A percentile compares a stretch with the other conserved stretches of the same genome.
Evolutionary conservation across 2,797 vertebrate genomes (phyloP).

Genomic region (Liasis olivaceus): DNA sequence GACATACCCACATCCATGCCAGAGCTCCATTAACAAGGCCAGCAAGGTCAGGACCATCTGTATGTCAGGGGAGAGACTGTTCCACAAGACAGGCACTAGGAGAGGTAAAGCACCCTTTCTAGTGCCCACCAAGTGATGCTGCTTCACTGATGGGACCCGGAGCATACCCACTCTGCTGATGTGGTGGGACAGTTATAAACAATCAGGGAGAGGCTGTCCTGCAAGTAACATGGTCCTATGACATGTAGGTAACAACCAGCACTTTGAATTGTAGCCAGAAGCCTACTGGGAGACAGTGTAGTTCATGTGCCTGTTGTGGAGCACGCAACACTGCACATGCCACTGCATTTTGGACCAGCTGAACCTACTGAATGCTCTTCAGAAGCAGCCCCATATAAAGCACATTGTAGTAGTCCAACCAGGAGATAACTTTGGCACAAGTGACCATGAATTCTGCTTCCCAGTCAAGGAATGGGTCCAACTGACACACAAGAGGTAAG

Average conservation of each 20-base stretch:
- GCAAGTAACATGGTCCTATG: background rate
- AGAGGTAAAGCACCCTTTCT: background rate
- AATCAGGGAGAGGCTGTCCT: background rate
- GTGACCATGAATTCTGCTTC: too few species aligned
- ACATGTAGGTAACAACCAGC: background rate
- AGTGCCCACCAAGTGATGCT: background rate
- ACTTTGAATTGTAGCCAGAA: background rate
- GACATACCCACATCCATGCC: background rate
- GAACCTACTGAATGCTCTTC: background rate
- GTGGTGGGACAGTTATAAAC: background rate
- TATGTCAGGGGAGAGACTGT: background rate
- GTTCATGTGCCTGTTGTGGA: background rate
- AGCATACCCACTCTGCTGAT: background rate
- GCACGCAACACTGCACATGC: too few species aligned
- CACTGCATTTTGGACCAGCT: background rate
- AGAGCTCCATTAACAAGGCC: background rate
- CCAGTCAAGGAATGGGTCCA: too few species aligned
- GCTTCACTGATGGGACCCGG: background rate
- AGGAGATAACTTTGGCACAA: background rate
- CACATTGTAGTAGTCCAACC: background rate
- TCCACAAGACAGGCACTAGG: background rate
- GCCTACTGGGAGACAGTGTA: background rate
- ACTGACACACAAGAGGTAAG: too few species aligned
- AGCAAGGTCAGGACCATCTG: background rate
- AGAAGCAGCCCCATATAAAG: background rate